These are phyloP conservation scores for Philonicus albiceps DNA, from an alignment of 2,888 invertebrate genomes.

Conservation along the genomic window DNA sequence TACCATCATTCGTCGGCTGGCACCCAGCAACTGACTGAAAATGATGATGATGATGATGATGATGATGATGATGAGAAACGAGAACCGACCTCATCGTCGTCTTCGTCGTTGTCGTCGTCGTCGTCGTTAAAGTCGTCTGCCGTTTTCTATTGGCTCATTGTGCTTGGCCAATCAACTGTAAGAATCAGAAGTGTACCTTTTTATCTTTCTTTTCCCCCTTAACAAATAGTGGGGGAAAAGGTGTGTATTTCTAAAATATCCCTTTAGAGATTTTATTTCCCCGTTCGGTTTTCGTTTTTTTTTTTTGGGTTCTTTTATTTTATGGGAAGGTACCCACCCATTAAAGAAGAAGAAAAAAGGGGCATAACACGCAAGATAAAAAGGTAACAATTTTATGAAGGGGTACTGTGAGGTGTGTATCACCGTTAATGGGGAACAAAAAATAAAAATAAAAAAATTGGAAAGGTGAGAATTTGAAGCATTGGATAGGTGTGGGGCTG, in stretches of 20 bases:
- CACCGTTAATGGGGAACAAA: neutral
- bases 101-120: neutral
- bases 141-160: constrained; percentile 49
- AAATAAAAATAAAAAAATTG: neutral
- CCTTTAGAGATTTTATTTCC: neutral
- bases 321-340: neutral
- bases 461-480: neutral
- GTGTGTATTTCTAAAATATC: neutral
- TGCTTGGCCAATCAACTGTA: constrained; percentile 50
- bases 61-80: neutral
- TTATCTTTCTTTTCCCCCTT: too few relatives aligned
- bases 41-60: neutral
- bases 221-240: neutral
- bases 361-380: neutral
- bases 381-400: neutral
- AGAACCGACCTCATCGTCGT: neutral
- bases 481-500: too few relatives aligned
- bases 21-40: neutral
- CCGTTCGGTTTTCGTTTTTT: too few relatives aligned
- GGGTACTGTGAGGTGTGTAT: neutral
- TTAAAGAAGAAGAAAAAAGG: neutral
- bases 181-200: constrained; percentile 43
- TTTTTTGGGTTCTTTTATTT: neutral
- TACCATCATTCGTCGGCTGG: neutral
- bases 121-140: too few relatives aligned